Evolutionary conservation across 2,797 vertebrate genomes (phyloP).

Genomic region (Myotis vivesi): DNA sequence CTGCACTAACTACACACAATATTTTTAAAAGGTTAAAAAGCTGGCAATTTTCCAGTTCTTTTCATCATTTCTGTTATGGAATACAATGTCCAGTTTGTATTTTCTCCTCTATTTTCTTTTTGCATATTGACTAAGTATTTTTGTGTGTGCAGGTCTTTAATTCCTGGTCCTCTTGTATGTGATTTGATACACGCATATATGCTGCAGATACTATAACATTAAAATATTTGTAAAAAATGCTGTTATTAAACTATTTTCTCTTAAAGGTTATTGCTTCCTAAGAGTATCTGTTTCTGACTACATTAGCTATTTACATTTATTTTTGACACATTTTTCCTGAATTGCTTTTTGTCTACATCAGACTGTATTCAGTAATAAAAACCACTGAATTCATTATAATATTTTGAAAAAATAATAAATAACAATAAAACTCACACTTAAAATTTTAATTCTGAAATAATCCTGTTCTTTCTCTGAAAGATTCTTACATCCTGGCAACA

Average conservation of each 20-base stretch:
- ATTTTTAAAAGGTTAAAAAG: conserved; percentile 59
- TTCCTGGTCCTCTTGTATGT: neutral
- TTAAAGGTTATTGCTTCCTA: neutral
- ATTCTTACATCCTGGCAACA: neutral
- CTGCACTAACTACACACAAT: neutral
- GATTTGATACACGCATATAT: neutral
- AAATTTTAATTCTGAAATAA: conserved; percentile 17
- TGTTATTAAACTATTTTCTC: neutral
- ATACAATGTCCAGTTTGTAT: conserved; percentile 3
- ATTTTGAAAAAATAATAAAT: neutral
- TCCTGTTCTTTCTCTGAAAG: neutral
- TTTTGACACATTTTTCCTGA: neutral
- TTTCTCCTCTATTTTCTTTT: conserved; percentile 10
- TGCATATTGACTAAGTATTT: neutral
- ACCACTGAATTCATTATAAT: neutral
- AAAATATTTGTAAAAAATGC: conserved; percentile 13
- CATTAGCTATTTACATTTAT: conserved; percentile 13
- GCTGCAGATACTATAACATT: neutral
- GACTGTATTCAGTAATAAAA: conserved; percentile 26
- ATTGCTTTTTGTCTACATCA: neutral
- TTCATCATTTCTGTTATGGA: conserved; percentile 43
- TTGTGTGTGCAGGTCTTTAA: neutral
- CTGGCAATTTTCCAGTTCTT: conserved; percentile 21
- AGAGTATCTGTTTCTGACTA: neutral
- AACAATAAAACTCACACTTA: neutral